phyloP scores from a whole-genome alignment of 1,140 invertebrate genomes.

The Diuraphis noxia region DNA sequence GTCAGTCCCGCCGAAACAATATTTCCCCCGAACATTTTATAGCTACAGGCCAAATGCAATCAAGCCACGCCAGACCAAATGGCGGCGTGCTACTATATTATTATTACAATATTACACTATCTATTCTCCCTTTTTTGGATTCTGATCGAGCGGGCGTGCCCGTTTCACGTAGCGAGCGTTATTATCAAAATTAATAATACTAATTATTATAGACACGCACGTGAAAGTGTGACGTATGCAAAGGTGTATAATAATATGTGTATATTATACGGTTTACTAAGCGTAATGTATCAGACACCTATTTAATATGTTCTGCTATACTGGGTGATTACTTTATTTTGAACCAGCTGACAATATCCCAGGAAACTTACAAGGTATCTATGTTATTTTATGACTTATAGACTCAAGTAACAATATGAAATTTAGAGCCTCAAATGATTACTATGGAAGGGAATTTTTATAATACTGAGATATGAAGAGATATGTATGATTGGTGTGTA shows the following conservation, averaged over 20 bases:
- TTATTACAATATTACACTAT: not conserved
- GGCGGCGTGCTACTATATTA: not conserved
- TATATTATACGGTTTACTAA: no score
- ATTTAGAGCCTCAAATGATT: no score
- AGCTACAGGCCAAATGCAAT: not conserved
- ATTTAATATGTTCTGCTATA: no score
- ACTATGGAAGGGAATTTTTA: no score
- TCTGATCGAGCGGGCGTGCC: not conserved
- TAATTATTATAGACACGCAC: not conserved
- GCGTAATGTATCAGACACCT: no score
- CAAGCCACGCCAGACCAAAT: not conserved
- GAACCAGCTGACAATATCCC: no score
- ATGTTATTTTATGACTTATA: no score
- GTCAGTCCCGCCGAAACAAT: not conserved
- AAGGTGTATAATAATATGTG: not conserved
- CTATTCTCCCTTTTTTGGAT: not conserved
- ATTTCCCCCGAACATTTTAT: not conserved
- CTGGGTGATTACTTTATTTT: no score
- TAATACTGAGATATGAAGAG: no score
- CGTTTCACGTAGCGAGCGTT: not conserved
- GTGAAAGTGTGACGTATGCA: not conserved
- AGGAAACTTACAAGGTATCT: no score
- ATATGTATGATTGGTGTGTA: no score
- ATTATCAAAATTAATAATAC: constrained; percentile 11
- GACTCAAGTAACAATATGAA: no score